These are phyloP conservation scores for Coptotermes formosanus DNA, from an alignment of 1,140 invertebrate genomes.

Conservation along the genomic window DNA sequence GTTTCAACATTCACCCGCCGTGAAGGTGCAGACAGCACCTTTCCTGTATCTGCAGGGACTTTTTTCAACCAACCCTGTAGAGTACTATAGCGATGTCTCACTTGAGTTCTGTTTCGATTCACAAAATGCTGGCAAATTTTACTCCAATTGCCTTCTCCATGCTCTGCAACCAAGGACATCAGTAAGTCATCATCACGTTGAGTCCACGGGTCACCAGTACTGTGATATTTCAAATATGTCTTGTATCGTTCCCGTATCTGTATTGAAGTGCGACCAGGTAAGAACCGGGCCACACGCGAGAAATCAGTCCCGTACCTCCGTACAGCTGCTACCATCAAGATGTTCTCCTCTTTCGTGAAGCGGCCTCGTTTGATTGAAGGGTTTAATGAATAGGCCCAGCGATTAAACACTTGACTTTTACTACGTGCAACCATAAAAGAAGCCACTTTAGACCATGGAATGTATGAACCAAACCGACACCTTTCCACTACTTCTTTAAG, in stretches of 20 bases:
- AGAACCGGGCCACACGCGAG: constrained; percentile 47
- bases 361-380: constrained; percentile 36
- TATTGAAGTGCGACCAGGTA: constrained; percentile 53
- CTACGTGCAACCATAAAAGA: constrained; percentile 57
- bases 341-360: constrained; percentile 32
- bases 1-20: not conserved
- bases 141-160: constrained; percentile 30
- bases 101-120: constrained; percentile 29
- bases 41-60: not conserved
- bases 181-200: constrained; percentile 27
- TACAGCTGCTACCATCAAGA: constrained; percentile 23
- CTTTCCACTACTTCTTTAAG: constrained; percentile 54
- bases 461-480: constrained; percentile 57
- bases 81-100: constrained; percentile 26
- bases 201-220: constrained; percentile 23
- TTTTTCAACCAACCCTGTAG: constrained; percentile 21
- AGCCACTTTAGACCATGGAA: constrained; percentile 63
- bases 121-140: constrained; percentile 26
- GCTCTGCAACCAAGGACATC: constrained; percentile 23
- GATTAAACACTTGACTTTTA: constrained; percentile 49
- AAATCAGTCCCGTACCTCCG: constrained; percentile 43
- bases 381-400: constrained; percentile 50
- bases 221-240: constrained; percentile 36
- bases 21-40: not conserved
- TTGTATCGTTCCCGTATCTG: constrained; percentile 56